Conservation (phyloP, 2,113 vertebrate species). For the Anoura caudifer region DNA sequence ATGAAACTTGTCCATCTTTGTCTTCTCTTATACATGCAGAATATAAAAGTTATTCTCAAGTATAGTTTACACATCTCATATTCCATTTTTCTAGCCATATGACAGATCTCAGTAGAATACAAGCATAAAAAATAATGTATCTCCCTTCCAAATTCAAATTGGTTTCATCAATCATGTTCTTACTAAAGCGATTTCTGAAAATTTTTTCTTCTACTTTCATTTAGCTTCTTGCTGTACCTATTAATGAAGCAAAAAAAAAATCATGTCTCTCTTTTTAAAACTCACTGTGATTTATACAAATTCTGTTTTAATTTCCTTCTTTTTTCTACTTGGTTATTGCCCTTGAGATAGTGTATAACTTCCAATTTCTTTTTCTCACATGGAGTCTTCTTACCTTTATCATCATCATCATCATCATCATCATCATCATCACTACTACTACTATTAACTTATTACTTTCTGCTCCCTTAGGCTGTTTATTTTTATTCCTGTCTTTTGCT, state of each 20-base stretch:
- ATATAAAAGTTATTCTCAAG: neutral
- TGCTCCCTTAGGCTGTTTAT: neutral
- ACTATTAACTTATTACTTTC: neutral
- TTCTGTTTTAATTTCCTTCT: neutral
- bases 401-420: neutral
- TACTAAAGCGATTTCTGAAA: slow-evolving; percentile 38
- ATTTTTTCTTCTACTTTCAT: slow-evolving; percentile 29
- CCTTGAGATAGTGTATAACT: neutral
- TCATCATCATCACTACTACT: neutral
- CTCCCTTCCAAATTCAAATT: slow-evolving; percentile 36
- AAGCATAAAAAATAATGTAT: slow-evolving; percentile 43
- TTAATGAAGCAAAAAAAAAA: neutral
- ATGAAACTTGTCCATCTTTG: neutral
- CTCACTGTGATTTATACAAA: neutral
- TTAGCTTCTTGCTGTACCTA: slow-evolving; percentile 16
- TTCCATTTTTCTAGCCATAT: neutral
- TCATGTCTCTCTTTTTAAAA: neutral
- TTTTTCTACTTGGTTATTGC: neutral
- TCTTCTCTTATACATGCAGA: neutral
- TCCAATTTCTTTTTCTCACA: neutral
- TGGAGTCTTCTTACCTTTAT: neutral
- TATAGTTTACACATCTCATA: neutral
- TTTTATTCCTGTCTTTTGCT: neutral
- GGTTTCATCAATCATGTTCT: slow-evolving; percentile 38
- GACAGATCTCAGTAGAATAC: neutral